These are phyloP conservation scores for Macropis europaea DNA, from an alignment of 2,888 invertebrate genomes.

Conservation along the genomic window DNA sequence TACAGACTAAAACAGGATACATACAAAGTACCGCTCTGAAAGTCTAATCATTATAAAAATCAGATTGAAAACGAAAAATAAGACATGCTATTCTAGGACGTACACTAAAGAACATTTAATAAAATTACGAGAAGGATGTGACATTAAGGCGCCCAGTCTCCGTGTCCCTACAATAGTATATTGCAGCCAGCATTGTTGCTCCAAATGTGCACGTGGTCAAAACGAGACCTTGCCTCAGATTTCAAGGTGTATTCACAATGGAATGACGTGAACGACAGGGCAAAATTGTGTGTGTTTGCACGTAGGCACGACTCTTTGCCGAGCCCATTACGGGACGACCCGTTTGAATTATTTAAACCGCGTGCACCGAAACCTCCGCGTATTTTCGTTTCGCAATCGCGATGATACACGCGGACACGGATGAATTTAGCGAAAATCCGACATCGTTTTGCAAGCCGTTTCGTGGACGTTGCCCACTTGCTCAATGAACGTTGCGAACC, in stretches of 20 bases:
- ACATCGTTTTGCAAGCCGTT: background rate
- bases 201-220: conserved; percentile 20
- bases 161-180: no score
- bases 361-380: conserved; percentile 52
- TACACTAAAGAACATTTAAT: no score
- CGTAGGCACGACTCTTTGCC: conserved; percentile 40
- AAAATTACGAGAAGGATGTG: no score
- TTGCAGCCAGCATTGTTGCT: conserved; percentile 6
- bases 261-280: background rate
- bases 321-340: conserved; percentile 32
- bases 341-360: conserved; percentile 68
- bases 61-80: no score
- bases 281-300: background rate
- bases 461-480: background rate
- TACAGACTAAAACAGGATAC: no score
- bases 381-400: conserved; percentile 52
- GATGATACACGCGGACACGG: background rate
- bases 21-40: no score
- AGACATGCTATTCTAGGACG: no score
- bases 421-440: conserved; percentile 26
- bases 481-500: conserved; percentile 3
- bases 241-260: conserved; percentile 26
- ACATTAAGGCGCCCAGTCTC: no score
- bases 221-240: conserved; percentile 65
- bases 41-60: no score